phyloP scores from a whole-genome alignment of 2,888 invertebrate genomes.

The Lagria hirta region DNA sequence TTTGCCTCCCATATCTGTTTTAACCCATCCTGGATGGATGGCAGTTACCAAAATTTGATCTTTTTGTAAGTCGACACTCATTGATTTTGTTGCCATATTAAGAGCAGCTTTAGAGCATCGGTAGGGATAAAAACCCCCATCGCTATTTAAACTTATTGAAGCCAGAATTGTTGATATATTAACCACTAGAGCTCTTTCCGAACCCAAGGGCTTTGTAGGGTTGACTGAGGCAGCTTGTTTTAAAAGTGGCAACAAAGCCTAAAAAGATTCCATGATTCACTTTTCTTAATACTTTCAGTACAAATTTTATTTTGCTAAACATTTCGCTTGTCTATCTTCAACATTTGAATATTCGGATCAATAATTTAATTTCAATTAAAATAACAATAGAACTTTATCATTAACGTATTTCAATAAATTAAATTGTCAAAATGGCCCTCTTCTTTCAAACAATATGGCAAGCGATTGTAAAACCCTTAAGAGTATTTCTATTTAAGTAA shows the following conservation, averaged over 20 bases:
- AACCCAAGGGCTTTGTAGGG: constrained; percentile 59
- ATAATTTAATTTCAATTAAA: too few species aligned
- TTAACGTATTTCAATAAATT: too few species aligned
- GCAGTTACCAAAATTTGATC: constrained; percentile 73
- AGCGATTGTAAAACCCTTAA: too few species aligned
- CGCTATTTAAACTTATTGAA: constrained; percentile 72
- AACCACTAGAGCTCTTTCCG: constrained; percentile 69
- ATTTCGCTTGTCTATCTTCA: too few species aligned
- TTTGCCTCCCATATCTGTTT: constrained; percentile 85
- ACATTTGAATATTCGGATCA: too few species aligned
- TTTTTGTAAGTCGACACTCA: constrained; percentile 77
- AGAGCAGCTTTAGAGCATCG: constrained; percentile 86
- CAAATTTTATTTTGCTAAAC: not conserved
- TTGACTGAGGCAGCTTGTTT: constrained; percentile 67
- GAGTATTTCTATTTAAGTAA: too few species aligned
- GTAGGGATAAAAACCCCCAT: constrained; percentile 83
- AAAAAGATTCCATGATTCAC: constrained; percentile 31
- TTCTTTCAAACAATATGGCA: too few species aligned
- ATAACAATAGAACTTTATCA: too few species aligned
- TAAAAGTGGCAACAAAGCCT: constrained; percentile 73
- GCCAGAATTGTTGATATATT: constrained; percentile 84
- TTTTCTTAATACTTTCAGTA: not conserved
- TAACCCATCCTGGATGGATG: constrained; percentile 91
- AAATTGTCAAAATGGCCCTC: too few species aligned
- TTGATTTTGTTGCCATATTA: constrained; percentile 82